A percentile compares a stretch with the other conserved stretches of the same genome.
Conservation (phyloP, 2,113 vertebrate species). For the Galbula dea region DNA sequence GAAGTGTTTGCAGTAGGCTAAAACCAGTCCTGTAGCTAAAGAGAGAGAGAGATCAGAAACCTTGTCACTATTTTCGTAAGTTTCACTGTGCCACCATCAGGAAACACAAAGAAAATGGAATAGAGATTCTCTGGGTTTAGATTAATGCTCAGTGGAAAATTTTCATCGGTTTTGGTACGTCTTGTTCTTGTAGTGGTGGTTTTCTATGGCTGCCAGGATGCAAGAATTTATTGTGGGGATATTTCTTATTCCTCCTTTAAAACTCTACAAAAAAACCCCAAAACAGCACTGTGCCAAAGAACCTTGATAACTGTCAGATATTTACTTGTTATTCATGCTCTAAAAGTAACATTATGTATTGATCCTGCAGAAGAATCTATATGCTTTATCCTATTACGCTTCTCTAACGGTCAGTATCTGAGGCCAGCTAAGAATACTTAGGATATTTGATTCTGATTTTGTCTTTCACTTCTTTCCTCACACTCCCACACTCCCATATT, state of each 20-base stretch:
- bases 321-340: background rate
- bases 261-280: constrained; percentile 69
- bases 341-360: background rate
- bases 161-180: constrained; percentile 31
- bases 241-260: constrained; percentile 77
- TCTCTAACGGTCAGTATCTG: background rate
- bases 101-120: background rate
- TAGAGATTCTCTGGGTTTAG: background rate
- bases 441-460: background rate
- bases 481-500: background rate
- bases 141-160: constrained; percentile 52
- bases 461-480: background rate
- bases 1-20: background rate
- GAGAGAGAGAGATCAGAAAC: background rate
- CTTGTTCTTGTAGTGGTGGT: constrained; percentile 59
- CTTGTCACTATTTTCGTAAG: background rate
- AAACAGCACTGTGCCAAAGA: background rate
- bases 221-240: constrained; percentile 79
- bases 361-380: background rate
- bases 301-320: background rate
- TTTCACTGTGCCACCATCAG: background rate
- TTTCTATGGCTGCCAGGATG: constrained; percentile 85
- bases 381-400: background rate
- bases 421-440: background rate
- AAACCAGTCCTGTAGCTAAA: background rate